A percentile compares a stretch with the other conserved stretches of the same genome.
Conservation (phyloP, 1,140 invertebrate species). For the Epicauta chinensis region DNA sequence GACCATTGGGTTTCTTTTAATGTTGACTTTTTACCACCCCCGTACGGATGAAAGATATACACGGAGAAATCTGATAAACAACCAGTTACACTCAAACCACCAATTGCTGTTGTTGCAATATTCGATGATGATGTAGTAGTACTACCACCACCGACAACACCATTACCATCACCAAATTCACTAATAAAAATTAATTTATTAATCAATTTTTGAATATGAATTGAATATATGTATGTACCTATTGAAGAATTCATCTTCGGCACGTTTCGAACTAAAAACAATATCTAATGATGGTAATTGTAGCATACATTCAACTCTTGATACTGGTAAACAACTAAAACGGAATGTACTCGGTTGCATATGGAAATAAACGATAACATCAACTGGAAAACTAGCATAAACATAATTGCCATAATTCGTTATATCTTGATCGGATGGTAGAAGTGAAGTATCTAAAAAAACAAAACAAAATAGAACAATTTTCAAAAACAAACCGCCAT, state of each 20-base stretch:
- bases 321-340: conserved; percentile 93
- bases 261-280: conserved; percentile 85
- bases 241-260: conserved; percentile 57
- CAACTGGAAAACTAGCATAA: conserved; percentile 93
- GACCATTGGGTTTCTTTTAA: conserved; percentile 78
- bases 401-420: conserved; percentile 68
- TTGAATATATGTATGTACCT: conserved; percentile 36
- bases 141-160: too few relatives aligned
- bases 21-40: conserved; percentile 79
- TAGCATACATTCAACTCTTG: conserved; percentile 92
- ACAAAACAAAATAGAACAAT: not conserved
- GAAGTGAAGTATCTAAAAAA: conserved; percentile 30
- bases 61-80: conserved; percentile 94
- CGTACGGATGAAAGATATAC: conserved; percentile 97
- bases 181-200: conserved; percentile 34
- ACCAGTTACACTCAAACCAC: conserved; percentile 87
- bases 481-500: not conserved
- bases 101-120: conserved; percentile 59
- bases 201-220: conserved; percentile 4
- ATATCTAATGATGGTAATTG: conserved; percentile 92
- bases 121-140: conserved; percentile 41
- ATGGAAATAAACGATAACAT: conserved; percentile 97
- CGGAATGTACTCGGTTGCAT: conserved; percentile 95
- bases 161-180: conserved; percentile 51
- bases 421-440: conserved; percentile 47